Base-by-base conservation (phyloP, 2,888 invertebrate species). In the Rhagonycha lutea region DNA sequence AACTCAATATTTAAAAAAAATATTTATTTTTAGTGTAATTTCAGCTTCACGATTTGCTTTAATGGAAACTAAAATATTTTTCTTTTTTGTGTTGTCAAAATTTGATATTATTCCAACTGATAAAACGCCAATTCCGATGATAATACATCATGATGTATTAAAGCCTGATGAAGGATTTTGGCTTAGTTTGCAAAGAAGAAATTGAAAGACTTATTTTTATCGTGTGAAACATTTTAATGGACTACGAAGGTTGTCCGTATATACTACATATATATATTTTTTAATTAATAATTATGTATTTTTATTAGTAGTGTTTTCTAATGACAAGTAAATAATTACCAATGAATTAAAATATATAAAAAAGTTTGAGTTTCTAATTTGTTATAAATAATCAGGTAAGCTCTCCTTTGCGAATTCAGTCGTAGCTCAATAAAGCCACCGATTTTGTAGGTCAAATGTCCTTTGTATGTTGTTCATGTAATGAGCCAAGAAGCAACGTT, bases 381-480 rank as follows among this genome's bases (percentile, higher is more conserved):
- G n/a, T n/a, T n/a, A n/a, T n/a, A n/a, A n/a, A n/a, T 23, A 94
- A 95, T 88, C 96, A 97, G 92, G 96, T 68, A 26, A 67, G 23
- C 5, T 14, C 1, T 9, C 95, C 86, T 72, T 11, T 47, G 23
- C 61, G n/a, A 8, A 18, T 32, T n/a, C 18, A 8, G 14, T 23
- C 60, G 47, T 18, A 75, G 9, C 24, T 68, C n/a, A 47, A 7
- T 14, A 24, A 29, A 24, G 14, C 12, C 7, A 0, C 4, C 9
- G 10, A 26, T 11, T 67, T 62, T 26, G 28, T 89, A 97, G 93
- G 95, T 95, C 79, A 92, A 93, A 84, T 92, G 95, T 79, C 98
- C 98, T 0, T 90, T 98, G 72, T 94, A 94, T 89, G 93, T 98
- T 81, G 96, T 98, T 80, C 96, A 97, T 89, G 94, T 98, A 86